Evolutionary conservation across 2,888 invertebrate species (phyloP).

Genomic region (Hecatera dysodea): DNA sequence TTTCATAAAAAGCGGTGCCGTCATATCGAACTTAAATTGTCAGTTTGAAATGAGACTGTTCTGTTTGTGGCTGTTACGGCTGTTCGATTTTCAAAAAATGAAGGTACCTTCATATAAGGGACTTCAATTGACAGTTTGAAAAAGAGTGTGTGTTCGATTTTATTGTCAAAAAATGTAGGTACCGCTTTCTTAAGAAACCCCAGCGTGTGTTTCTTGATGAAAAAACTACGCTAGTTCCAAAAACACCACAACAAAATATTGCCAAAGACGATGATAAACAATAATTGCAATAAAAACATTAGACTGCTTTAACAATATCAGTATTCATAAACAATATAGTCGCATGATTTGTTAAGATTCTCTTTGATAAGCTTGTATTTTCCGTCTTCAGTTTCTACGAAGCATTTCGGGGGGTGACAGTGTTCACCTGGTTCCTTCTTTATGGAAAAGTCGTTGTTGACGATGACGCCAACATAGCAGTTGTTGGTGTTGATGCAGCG

Average conservation of each 20-base stretch:
- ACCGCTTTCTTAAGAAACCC: not conserved
- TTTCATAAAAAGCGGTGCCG: not conserved
- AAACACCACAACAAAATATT: not conserved
- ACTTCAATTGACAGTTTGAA: too few species aligned
- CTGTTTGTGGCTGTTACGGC: too few species aligned
- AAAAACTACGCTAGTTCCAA: not conserved
- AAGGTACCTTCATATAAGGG: too few species aligned
- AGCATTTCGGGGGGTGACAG: constrained; percentile 71
- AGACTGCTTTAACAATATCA: constrained; percentile 37
- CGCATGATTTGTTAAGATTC: constrained; percentile 42
- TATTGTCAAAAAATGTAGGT: not conserved
- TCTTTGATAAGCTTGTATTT: constrained; percentile 66
- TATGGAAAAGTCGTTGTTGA: constrained; percentile 71
- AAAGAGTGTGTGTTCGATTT: not conserved
- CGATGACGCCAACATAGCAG: constrained; percentile 72
- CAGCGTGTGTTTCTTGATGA: not conserved
- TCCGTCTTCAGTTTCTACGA: constrained; percentile 67
- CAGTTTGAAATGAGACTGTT: not conserved
- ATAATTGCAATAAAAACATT: constrained; percentile 15
- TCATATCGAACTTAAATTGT: not conserved
- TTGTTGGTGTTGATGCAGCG: constrained; percentile 78
- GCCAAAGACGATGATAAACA: not conserved
- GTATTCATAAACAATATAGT: constrained; percentile 69
- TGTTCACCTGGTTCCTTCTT: constrained; percentile 73
- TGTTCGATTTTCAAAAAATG: too few species aligned